A percentile compares a stretch with the other conserved stretches of the same genome.
Conservation (phyloP, 2,888 invertebrate genomes). For the Drosophila pegasa region DNA sequence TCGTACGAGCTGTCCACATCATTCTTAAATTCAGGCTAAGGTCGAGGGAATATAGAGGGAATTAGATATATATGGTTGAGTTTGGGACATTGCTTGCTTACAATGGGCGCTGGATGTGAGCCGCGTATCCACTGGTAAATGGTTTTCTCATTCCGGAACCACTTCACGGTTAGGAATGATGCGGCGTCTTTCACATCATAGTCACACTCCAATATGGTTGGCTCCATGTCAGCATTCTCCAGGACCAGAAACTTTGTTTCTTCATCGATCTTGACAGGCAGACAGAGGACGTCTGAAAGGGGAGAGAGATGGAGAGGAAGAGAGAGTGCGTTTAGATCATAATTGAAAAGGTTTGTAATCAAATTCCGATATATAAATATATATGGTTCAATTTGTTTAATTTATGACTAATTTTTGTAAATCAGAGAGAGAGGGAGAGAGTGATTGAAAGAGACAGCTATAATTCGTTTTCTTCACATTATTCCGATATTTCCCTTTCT, state of each 20-base stretch:
- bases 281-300: conserved; percentile 40
- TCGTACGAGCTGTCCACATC: conserved; percentile 70
- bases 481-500: no score
- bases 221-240: conserved; percentile 59
- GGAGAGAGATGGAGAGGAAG: background rate
- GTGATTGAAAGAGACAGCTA: no score
- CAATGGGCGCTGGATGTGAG: conserved; percentile 56
- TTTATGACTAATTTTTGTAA: no score
- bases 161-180: conserved; percentile 59
- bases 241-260: conserved; percentile 57
- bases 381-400: no score
- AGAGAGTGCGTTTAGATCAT: background rate
- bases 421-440: no score
- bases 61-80: background rate
- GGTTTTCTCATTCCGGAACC: conserved; percentile 64
- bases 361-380: no score
- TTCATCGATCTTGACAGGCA: conserved; percentile 36
- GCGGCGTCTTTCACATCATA: conserved; percentile 50
- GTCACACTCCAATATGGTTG: conserved; percentile 67
- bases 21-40: conserved; percentile 66
- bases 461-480: no score
- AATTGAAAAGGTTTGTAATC: background rate
- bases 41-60: background rate
- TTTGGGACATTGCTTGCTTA: conserved; percentile 17
- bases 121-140: conserved; percentile 70